A percentile compares a stretch with the other conserved stretches of the same genome.
Evolutionary conservation across 2,113 vertebrate genomes (phyloP).

Genomic region (Gadus chalcogrammus): DNA sequence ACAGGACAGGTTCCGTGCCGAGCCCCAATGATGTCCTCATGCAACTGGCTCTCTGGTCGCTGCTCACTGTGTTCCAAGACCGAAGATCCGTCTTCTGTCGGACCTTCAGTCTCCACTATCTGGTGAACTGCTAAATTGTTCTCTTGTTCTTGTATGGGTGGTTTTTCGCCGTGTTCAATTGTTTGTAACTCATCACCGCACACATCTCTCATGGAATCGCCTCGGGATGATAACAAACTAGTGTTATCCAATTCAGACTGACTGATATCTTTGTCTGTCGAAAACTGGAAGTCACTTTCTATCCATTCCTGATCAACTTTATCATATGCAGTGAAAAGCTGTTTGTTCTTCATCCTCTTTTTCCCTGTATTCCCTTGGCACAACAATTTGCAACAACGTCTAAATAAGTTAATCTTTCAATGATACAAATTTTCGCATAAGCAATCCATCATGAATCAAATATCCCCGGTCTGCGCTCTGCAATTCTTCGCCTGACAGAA

Average conservation of each 20-base stretch:
- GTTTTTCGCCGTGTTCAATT: conserved; percentile 10
- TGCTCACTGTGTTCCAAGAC: background rate
- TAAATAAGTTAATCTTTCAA: too few species aligned
- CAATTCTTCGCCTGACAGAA: too few species aligned
- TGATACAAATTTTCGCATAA: too few species aligned
- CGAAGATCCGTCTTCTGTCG: conserved; percentile 12
- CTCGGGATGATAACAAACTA: conserved; percentile 17
- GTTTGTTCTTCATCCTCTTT: background rate
- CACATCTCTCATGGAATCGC: conserved; percentile 40
- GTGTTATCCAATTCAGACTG: conserved; percentile 29
- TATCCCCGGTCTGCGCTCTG: too few species aligned
- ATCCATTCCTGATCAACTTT: conserved; percentile 15
- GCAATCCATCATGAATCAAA: too few species aligned
- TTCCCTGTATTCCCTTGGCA: background rate
- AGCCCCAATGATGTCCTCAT: conserved; percentile 7
- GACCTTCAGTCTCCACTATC: conserved; percentile 28
- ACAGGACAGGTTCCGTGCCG: background rate
- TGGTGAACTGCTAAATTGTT: background rate
- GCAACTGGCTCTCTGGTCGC: conserved; percentile 20
- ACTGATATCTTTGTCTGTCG: conserved; percentile 21
- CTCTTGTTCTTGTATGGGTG: conserved; percentile 4
- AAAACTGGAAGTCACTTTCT: conserved; percentile 26
- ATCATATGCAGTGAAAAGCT: conserved; percentile 17
- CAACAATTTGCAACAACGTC: too few species aligned
- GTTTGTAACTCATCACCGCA: conserved; percentile 41